Percentiles rank a stretch among this genome's conserved stretches.
These are phyloP conservation scores for Drosophila pseudoobscura DNA, from an alignment of 1,140 invertebrate genomes.

Conservation along the genomic window DNA sequence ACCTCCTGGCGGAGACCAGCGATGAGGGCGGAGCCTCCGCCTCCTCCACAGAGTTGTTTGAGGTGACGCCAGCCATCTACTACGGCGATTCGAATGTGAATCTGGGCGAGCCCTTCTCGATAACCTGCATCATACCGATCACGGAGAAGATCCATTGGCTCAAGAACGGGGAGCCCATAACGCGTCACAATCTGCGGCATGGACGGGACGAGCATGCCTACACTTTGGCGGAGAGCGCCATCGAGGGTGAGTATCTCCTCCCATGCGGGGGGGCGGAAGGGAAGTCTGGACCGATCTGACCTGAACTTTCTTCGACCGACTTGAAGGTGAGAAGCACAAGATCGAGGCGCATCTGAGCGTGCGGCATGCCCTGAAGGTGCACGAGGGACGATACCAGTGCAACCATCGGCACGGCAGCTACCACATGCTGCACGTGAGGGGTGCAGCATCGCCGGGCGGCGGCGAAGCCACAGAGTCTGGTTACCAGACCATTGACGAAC, in stretches of 20 bases:
- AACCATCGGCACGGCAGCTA: slow-evolving; percentile 56
- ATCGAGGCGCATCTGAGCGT: slow-evolving; percentile 78
- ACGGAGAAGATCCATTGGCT: slow-evolving; percentile 77
- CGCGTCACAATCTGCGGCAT: slow-evolving; percentile 78
- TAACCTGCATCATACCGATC: slow-evolving; percentile 77
- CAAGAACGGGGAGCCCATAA: slow-evolving; percentile 76
- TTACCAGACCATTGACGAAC: slow-evolving; percentile 74
- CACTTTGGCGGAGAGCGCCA: slow-evolving; percentile 57
- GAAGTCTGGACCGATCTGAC: background rate
- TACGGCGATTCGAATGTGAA: slow-evolving; percentile 76
- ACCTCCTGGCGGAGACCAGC: slow-evolving; percentile 33
- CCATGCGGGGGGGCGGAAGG: background rate
- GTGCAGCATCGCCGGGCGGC: slow-evolving; percentile 8
- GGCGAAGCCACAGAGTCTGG: slow-evolving; percentile 66
- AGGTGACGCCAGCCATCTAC: slow-evolving; percentile 56
- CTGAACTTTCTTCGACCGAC: slow-evolving; percentile 12
- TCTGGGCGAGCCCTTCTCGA: slow-evolving; percentile 75
- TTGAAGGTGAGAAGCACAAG: slow-evolving; percentile 78
- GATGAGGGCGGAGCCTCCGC: slow-evolving; percentile 14
- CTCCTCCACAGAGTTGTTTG: slow-evolving; percentile 54
- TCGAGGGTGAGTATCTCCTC: slow-evolving; percentile 76
- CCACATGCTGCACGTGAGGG: slow-evolving; percentile 64
- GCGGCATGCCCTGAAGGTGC: slow-evolving; percentile 72
- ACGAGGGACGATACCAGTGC: slow-evolving; percentile 82
- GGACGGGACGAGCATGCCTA: slow-evolving; percentile 78